phyloP scores from a whole-genome alignment of 2,113 vertebrate genomes.

The Salvelinus namaycush region DNA sequence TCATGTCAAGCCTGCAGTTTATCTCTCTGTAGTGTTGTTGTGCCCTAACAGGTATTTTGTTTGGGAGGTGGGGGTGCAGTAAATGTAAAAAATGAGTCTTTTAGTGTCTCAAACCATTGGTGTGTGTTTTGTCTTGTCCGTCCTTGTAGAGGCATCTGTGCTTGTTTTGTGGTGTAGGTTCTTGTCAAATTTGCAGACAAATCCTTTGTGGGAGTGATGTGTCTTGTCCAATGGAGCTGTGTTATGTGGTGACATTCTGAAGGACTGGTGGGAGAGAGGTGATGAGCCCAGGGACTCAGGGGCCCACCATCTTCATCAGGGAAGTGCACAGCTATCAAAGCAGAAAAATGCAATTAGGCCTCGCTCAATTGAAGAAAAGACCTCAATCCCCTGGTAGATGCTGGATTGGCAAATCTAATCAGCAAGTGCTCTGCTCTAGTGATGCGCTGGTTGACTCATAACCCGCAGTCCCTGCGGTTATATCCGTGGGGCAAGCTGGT shows the following conservation, averaged over 20 bases:
- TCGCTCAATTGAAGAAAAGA: constrained; percentile 30
- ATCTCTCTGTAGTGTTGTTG: too few relatives aligned
- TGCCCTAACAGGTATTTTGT: too few relatives aligned
- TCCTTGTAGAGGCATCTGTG: neutral
- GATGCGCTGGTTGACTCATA: too few relatives aligned
- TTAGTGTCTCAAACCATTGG: too few relatives aligned
- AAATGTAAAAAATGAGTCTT: too few relatives aligned
- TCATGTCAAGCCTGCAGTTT: neutral
- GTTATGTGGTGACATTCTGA: constrained; percentile 10
- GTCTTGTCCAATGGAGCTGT: neutral
- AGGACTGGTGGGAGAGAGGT: constrained; percentile 12
- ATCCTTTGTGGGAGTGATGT: neutral
- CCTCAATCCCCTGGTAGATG: constrained; percentile 9
- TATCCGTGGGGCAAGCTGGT: too few relatives aligned
- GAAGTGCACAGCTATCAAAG: constrained; percentile 32
- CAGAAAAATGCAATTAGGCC: constrained; percentile 10
- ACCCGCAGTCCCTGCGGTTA: too few relatives aligned
- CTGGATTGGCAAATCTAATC: constrained; percentile 43
- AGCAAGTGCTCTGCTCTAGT: neutral
- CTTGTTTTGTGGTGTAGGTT: neutral
- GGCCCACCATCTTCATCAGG: constrained; percentile 24
- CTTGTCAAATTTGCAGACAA: constrained; percentile 5
- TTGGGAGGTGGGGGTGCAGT: too few relatives aligned
- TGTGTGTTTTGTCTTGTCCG: neutral
- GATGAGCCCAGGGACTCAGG: constrained; percentile 19